A percentile compares a stretch with the other conserved stretches of the same genome.
Conservation (phyloP, 2,797 vertebrate genomes). For the Diplodus puntazzo region DNA sequence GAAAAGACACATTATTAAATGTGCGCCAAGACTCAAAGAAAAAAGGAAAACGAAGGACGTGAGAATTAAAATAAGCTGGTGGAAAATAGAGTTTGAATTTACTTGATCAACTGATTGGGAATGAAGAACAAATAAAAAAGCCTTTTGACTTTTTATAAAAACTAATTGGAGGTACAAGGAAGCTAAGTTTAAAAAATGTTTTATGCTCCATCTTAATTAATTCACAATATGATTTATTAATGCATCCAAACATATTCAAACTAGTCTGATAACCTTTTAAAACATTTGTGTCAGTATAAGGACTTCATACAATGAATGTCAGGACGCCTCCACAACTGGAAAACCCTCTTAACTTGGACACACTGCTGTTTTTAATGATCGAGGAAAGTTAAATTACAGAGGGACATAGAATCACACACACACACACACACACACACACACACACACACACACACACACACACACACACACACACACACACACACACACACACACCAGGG, state of each 20-base stretch:
- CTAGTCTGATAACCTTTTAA: conserved; percentile 5
- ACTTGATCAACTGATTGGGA: background rate
- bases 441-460: background rate
- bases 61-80: background rate
- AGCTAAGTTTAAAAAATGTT: no score
- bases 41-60: background rate
- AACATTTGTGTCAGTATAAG: conserved; percentile 36
- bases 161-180: background rate
- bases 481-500: conserved; percentile 17
- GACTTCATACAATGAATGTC: conserved; percentile 22
- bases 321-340: conserved; percentile 11
- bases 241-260: conserved; percentile 6
- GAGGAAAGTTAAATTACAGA: conserved; percentile 26
- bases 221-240: background rate
- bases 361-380: conserved; percentile 25
- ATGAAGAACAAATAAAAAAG: no score
- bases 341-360: conserved; percentile 21
- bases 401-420: conserved; percentile 37
- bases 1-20: no score
- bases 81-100: background rate
- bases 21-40: no score
- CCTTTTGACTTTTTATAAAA: background rate
- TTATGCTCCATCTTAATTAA: background rate
- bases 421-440: background rate
- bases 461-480: conserved; percentile 9